These are phyloP conservation scores for Echinops telfairi DNA, from an alignment of 2,113 vertebrate genomes.

Conservation along the genomic window DNA sequence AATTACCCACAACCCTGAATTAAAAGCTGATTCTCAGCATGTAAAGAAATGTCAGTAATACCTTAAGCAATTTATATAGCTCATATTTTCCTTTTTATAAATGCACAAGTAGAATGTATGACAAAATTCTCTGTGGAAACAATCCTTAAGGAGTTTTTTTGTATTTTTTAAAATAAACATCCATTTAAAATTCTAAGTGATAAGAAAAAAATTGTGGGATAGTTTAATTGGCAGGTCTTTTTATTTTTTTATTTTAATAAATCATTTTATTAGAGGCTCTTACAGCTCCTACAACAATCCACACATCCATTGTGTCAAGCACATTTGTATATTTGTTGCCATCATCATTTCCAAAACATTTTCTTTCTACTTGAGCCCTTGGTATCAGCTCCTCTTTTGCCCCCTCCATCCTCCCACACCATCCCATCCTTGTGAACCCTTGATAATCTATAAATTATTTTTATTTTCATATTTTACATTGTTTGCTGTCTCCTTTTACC, in stretches of 20 bases:
- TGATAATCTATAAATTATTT: too few species aligned
- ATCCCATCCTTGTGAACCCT: too few species aligned
- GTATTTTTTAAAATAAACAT: conserved; percentile 1
- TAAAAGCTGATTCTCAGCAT: neutral
- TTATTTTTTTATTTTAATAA: neutral
- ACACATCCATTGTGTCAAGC: too few species aligned
- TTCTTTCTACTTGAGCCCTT: too few species aligned
- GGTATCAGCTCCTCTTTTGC: too few species aligned
- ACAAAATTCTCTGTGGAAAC: neutral
- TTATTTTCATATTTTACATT: too few species aligned
- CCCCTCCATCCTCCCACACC: too few species aligned
- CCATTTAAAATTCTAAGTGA: conserved; percentile 20
- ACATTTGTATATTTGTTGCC: too few species aligned
- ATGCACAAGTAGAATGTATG: neutral
- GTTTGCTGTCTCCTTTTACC: too few species aligned
- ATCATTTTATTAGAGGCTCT: too few species aligned
- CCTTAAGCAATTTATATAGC: neutral
- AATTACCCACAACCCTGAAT: neutral
- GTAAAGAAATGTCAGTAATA: neutral
- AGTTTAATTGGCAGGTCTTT: conserved; percentile 5
- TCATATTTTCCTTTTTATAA: neutral
- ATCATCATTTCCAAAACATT: too few species aligned
- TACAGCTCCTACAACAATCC: too few species aligned
- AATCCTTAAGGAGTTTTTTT: conserved; percentile 22
- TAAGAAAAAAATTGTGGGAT: neutral